Evolutionary conservation across 2,797 vertebrate genomes (phyloP), one percentile per base, ranked within the genome.

Genomic region (Microchirus variegatus): DNA sequence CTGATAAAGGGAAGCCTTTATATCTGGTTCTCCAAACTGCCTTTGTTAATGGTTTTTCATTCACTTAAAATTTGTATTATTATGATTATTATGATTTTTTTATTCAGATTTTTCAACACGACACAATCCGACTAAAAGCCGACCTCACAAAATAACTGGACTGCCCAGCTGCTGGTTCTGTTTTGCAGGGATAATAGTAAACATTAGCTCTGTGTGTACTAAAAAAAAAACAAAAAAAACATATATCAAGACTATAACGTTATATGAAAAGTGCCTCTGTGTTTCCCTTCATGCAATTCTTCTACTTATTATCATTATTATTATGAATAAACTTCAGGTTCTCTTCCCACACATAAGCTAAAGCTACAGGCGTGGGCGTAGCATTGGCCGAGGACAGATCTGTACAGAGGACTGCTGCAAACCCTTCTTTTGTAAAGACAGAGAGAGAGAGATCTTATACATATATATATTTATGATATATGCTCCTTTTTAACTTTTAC

Each of bases 101-200:
- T 88, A 86, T 83, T 80, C 60, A n/a, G n/a, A n/a, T n/a, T 80
- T 88, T 75, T 78, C 70, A 83, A 72, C 79, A 73, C 78, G 78
- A 87, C 82, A 85, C 77, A 76, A 85, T 80, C 75, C 71, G 80
- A 75, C 70, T 75, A 85, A 87, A 87, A 76, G 77, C 83, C 65
- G 78, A 87, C 84, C 82, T 93, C 91, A 91, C 70, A 90, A 91
- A 94, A 93, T 93, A 92, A 93, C 93, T 94, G 90, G 92, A 93
- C 92, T 93, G 91, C 91, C 92, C 73, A 74, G 87, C 89, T 89
- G 87, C 88, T 87, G 81, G 85, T 91, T 91, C 88, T 86, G 56
- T 81, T 89, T 86, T 90, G 87, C 91, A 92, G 91, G 90, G 87
- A 90, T 87, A 78, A 75, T 83, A 78, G 78, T 82, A 66, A 66